Conservation (phyloP, 2,113 vertebrate genomes). For the Bufo bufo region DNA sequence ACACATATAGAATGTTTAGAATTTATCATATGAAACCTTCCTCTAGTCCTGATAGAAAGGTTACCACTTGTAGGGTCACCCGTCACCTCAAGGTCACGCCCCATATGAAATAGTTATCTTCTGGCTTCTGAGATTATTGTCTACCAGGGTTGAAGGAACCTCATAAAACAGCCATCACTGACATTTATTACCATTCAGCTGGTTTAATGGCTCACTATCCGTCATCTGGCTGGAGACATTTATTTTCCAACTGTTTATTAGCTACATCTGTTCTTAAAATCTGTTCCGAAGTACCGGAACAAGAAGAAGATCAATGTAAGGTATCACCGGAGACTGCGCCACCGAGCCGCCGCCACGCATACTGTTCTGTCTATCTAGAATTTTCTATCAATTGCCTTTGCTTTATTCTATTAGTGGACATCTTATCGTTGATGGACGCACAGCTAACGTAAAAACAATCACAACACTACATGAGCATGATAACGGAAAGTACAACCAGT, state of each 20-base stretch:
- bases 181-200: background rate
- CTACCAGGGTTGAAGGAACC: background rate
- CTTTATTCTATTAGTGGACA: no score
- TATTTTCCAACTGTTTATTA: background rate
- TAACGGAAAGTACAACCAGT: background rate
- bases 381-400: background rate
- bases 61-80: background rate
- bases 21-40: background rate
- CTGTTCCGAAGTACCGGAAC: background rate
- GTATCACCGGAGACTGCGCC: background rate
- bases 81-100: background rate
- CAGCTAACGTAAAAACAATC: background rate
- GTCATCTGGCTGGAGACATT: background rate
- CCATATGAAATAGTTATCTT: conserved; percentile 5
- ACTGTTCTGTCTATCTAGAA: background rate
- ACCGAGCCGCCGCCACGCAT: background rate
- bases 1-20: no score
- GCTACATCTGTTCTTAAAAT: background rate
- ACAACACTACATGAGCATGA: background rate
- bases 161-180: background rate
- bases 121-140: background rate
- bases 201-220: background rate
- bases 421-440: background rate
- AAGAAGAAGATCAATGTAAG: background rate
- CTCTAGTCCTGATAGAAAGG: background rate